Evolutionary conservation across 2,888 invertebrate species (phyloP).

Genomic region (Slavum lentiscoides): DNA sequence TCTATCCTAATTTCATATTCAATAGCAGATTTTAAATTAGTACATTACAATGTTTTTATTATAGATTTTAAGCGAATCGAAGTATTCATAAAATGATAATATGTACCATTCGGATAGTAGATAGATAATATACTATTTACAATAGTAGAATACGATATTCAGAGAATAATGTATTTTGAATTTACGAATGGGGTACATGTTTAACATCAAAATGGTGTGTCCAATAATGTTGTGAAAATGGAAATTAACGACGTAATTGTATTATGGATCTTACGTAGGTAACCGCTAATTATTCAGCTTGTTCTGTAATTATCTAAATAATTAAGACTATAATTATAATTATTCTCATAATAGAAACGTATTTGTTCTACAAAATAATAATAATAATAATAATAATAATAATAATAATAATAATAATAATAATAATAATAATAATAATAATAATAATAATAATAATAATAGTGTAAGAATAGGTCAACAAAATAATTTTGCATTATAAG

Average conservation of each 20-base stretch:
- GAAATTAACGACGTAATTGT: neutral
- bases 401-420: neutral
- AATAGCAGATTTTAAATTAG: too few species aligned
- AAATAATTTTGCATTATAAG: neutral
- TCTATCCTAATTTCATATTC: too few species aligned
- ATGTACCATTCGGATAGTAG: too few species aligned
- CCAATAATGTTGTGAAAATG: neutral
- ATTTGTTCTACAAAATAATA: too few species aligned
- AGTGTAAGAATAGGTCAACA: neutral
- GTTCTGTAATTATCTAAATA: slow-evolving; percentile 6
- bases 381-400: too few species aligned
- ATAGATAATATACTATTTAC: too few species aligned
- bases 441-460: too few species aligned
- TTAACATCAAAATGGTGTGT: slow-evolving; percentile 1
- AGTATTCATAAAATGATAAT: too few species aligned
- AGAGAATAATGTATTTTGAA: neutral
- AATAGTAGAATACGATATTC: neutral
- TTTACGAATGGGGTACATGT: neutral
- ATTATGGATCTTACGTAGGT: slow-evolving; percentile 6
- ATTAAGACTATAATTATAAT: neutral
- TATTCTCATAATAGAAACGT: neutral
- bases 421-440: too few species aligned
- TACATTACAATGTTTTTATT: too few species aligned
- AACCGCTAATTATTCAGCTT: slow-evolving; percentile 11
- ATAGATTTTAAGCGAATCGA: too few species aligned